Evolutionary conservation across 2,888 invertebrate genomes (phyloP), one percentile per base, ranked within the genome.

Genomic region (Campoplex nolae): DNA sequence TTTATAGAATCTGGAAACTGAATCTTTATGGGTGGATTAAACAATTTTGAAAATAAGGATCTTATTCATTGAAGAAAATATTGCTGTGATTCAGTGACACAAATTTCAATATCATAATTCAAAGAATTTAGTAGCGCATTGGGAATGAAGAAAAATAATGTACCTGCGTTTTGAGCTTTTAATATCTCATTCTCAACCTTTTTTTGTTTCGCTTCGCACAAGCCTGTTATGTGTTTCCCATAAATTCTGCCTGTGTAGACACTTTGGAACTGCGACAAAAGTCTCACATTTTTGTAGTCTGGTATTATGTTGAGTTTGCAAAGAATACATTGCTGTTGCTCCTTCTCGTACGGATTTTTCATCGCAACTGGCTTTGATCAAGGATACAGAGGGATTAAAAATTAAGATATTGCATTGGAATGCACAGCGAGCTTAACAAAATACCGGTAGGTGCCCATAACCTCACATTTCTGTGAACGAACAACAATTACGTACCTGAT

Each of bases 211-310:
- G 95, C 93, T 92, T 96, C 96, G 93, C 99, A 99, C 67, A 99
- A 95, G 0, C 99, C 98, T 6, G 99, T 99, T 65, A 99, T 98
- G 91, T 99, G 98, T 80, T 97, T 96, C 0, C 98, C 98, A 93
- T 99, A 99, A 87, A 99, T 96, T 89, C 97, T 96, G 0, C 99
- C 99, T 0, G 99, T 99, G 93, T 97, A 98, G 0, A 98, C 97
- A 51, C 99, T 99, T 92, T 99, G 97, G 94, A 99, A 99, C 94
- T 99, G 99, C 0, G 98, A 98, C 7, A 99, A 95, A 4, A 99
- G 94, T 90, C 98, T 96, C 0, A 97, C 96, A 95, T 99, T 99
- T 95, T 99, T 99, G 93, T 98, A 99, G 94, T 98, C 96, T 0
- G 98, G 97, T 0, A 95, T 95, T n/a, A 99, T 97, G 51, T 97